Evolutionary conservation across 2,797 vertebrate species (phyloP).

Genomic region (Acanthiza pusilla): DNA sequence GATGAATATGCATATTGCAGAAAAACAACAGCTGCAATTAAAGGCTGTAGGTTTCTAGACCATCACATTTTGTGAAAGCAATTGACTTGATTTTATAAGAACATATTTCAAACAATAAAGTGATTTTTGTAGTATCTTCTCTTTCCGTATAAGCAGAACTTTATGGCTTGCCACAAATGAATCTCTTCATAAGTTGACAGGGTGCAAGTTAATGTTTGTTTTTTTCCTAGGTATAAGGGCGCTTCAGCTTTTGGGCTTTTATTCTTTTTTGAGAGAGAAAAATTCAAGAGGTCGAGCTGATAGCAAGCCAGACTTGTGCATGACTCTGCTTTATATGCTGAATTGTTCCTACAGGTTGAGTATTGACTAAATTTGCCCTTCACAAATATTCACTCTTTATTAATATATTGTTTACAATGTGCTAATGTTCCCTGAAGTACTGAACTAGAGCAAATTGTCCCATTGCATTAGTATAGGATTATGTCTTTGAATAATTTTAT

Average conservation of each 20-base stretch:
- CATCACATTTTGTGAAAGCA: neutral
- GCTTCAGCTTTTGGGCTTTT: neutral
- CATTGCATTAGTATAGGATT: constrained; percentile 43
- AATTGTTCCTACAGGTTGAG: constrained; percentile 8
- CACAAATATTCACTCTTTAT: neutral
- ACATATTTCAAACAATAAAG: neutral
- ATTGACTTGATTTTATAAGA: neutral
- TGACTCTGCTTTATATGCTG: neutral
- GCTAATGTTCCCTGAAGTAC: neutral
- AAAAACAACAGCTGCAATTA: neutral
- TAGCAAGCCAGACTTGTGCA: neutral
- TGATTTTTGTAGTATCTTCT: neutral
- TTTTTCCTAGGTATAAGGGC: neutral
- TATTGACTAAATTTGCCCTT: constrained; percentile 28
- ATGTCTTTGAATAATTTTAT: constrained; percentile 56
- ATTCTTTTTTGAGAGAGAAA: neutral
- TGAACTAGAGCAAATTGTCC: constrained; percentile 38
- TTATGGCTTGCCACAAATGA: neutral
- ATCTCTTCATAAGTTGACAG: neutral
- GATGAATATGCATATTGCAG: neutral
- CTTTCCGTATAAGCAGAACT: neutral
- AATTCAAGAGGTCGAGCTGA: neutral
- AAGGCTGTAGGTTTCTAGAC: neutral
- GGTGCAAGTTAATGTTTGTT: neutral
- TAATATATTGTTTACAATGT: neutral